Evolutionary conservation across 1,140 invertebrate genomes (phyloP).

Genomic region (Lasaia peninsularis): DNA sequence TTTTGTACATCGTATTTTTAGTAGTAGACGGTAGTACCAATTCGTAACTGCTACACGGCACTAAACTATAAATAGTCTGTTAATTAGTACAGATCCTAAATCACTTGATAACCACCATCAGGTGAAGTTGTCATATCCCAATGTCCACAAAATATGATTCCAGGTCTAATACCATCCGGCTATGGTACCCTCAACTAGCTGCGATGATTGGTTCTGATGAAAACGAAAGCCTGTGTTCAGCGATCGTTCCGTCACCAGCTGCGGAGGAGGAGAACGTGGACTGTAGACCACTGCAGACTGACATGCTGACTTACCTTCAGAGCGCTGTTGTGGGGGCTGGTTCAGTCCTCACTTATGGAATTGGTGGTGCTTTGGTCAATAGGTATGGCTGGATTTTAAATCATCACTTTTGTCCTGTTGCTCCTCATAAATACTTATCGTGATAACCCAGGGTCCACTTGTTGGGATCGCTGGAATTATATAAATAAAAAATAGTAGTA

Average conservation of each 20-base stretch:
- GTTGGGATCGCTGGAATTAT: no score
- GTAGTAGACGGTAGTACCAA: no score
- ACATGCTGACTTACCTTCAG: conserved; percentile 77
- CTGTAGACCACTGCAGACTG: conserved; percentile 52
- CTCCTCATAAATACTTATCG: no score
- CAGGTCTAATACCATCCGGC: conserved; percentile 73
- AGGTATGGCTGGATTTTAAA: conserved; percentile 26
- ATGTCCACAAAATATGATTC: not conserved
- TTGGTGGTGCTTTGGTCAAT: conserved; percentile 70
- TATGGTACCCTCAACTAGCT: conserved; percentile 82
- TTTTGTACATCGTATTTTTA: no score
- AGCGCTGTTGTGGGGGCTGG: conserved; percentile 74
- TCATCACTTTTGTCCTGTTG: no score
- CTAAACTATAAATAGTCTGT: no score
- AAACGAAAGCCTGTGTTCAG: conserved; percentile 45
- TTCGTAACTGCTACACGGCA: no score
- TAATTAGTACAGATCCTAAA: no score
- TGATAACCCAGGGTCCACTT: no score
- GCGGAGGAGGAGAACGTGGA: conserved; percentile 3
- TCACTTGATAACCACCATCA: no score
- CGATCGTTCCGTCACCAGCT: conserved; percentile 36
- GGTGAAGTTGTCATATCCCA: no score
- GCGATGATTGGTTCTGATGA: conserved; percentile 65
- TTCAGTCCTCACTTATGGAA: conserved; percentile 72
- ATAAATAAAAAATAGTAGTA: no score